Conservation (phyloP, 2,797 vertebrate genomes). For the Trachops cirrhosus region DNA sequence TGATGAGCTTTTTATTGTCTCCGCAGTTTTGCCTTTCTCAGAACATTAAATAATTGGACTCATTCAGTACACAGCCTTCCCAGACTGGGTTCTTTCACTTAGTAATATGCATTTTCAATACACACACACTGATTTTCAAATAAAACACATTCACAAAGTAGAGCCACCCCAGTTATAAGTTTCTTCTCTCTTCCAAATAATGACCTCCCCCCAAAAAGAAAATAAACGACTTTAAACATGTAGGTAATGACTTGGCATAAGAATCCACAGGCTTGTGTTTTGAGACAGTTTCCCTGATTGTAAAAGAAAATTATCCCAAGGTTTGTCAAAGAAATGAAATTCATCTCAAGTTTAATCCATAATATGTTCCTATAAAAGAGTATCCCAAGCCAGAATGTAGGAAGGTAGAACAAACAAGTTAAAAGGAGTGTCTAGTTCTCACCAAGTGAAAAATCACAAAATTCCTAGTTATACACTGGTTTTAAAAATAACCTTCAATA, state of each 20-base stretch:
- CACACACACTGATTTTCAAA: not conserved
- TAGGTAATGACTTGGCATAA: not conserved
- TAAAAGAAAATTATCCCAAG: slow-evolving; percentile 24
- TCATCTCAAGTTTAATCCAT: not conserved
- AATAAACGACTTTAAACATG: not conserved
- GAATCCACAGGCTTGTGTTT: not conserved
- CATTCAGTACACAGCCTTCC: not conserved
- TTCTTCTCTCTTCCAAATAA: not conserved
- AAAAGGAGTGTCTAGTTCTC: not conserved
- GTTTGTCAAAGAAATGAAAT: not conserved
- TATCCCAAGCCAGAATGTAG: not conserved
- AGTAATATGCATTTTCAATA: not conserved
- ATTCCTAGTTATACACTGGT: not conserved
- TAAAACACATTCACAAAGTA: not conserved
- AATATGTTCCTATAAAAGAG: not conserved
- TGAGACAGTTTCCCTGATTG: not conserved
- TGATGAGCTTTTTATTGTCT: not conserved
- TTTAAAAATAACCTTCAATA: not conserved
- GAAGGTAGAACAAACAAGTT: not conserved
- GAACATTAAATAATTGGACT: not conserved
- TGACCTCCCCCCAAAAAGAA: not conserved
- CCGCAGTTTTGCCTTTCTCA: not conserved
- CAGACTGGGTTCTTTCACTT: not conserved
- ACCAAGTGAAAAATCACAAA: not conserved
- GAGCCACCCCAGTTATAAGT: not conserved